These are phyloP conservation scores for Oxystoma pomonae DNA, from an alignment of 2,888 invertebrate species.

Conservation along the genomic window DNA sequence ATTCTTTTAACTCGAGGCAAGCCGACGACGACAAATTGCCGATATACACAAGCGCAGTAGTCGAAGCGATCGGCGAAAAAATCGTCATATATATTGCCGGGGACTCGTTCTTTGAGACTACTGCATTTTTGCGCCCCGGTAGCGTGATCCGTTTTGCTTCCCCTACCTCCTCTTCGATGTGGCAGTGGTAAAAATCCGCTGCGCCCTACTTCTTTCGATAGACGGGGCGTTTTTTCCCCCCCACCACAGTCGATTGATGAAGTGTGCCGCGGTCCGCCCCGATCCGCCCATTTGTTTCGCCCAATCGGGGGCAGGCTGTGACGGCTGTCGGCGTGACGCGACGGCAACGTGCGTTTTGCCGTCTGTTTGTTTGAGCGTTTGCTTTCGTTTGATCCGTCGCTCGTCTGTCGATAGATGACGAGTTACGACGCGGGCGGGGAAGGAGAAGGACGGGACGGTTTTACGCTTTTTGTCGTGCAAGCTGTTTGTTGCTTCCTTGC, in stretches of 20 bases:
- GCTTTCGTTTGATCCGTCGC: neutral
- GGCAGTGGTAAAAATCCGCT: conserved; percentile 49
- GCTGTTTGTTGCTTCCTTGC: no score
- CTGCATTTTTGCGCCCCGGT: conserved; percentile 40
- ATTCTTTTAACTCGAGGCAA: conserved; percentile 47
- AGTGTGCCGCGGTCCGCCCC: conserved; percentile 44
- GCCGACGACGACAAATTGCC: conserved; percentile 51
- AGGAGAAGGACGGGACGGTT: no score
- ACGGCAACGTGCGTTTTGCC: neutral
- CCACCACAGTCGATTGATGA: conserved; percentile 42
- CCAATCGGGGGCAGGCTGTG: conserved; percentile 47
- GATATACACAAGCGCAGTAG: conserved; percentile 49
- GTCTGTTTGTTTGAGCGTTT: neutral
- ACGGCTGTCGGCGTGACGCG: conserved; percentile 19
- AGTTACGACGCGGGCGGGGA: neutral
- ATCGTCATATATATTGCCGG: conserved; percentile 31
- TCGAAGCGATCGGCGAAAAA: conserved; percentile 44
- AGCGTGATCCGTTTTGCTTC: conserved; percentile 38
- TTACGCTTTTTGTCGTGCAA: no score
- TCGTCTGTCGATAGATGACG: neutral
- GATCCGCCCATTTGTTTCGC: conserved; percentile 48
- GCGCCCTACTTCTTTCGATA: conserved; percentile 47
- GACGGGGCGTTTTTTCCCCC: conserved; percentile 38
- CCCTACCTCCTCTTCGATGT: conserved; percentile 39
- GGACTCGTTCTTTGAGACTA: conserved; percentile 23